Evolutionary conservation across 1,140 invertebrate species (phyloP), one percentile per base, ranked within the genome.

Genomic region (Bathynomus jamesi): DNA sequence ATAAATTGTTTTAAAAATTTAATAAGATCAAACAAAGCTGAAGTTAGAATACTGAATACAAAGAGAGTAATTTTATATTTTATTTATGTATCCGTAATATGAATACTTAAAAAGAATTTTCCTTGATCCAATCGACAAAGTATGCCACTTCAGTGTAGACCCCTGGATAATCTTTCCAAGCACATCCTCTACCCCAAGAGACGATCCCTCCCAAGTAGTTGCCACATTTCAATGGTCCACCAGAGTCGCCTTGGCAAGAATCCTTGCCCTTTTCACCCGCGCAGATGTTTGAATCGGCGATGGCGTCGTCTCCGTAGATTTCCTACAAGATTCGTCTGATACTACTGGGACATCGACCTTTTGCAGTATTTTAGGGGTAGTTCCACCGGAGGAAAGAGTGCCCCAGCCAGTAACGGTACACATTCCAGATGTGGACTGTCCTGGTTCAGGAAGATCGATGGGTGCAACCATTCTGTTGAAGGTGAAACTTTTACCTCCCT

Each of bases 91-190:
- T 13, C 21, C 46, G 46, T 53, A 53, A 11, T 13, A 21, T 53
- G 46, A 11, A 21, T 53, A 13, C 46, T 67, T 46, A 67, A 8
- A 5, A 25, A 5, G n/a, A 31, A 46, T 66, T 67, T 31, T n/a
- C n/a, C 13, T 3, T 40, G 28, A 85, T 84, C 84, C 84, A 91
- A 40, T 82, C 79, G 13, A 84, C 82, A 74, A 87, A 87, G 60
- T 82, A 81, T 1, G 86, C 78, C 11, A 91, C 86, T 31, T 89
- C 85, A 1, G 87, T 85, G 79, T 88, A 91, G 70, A 92, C 88
- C 17, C 90, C 90, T 0, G 90, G 90, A 78, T 85, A 85, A 1
- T 79, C 78, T n/a, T 79, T 72, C 25, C 24, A 61, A 24, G 72
- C 72, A 32, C 72, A 74, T 13, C 72, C 69, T 27, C 31, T n/a